phyloP scores from a whole-genome alignment of 2,797 vertebrate genomes.

The Orestias chungarensis region DNA sequence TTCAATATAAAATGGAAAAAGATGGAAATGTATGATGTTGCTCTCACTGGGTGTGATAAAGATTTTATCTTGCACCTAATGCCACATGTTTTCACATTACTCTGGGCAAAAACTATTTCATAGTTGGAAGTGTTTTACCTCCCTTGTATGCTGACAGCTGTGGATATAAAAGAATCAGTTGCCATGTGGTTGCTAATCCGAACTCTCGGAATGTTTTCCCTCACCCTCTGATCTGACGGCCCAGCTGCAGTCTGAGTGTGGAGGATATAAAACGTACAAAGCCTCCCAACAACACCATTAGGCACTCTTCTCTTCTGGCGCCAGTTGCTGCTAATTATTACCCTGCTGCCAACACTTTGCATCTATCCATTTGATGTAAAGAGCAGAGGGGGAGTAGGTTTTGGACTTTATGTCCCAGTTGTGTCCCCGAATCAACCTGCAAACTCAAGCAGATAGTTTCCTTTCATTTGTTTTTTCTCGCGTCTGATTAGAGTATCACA shows the following conservation, averaged over 20 bases:
- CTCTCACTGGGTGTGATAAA: neutral
- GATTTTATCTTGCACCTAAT: constrained; percentile 10
- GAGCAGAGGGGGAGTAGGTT: constrained; percentile 16
- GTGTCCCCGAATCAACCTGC: constrained; percentile 31
- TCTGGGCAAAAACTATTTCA: neutral
- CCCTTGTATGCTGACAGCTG: constrained; percentile 11
- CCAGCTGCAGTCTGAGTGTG: constrained; percentile 52
- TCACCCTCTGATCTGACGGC: constrained; percentile 34
- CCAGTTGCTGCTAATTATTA: constrained; percentile 53
- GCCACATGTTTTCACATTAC: neutral
- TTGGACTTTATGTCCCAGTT: constrained; percentile 34
- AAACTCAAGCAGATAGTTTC: constrained; percentile 18
- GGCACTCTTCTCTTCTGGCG: constrained; percentile 46
- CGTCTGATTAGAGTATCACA: constrained; percentile 55
- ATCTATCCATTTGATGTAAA: constrained; percentile 36
- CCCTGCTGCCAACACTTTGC: constrained; percentile 31
- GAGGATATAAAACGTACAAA: constrained; percentile 24
- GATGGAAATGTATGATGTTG: constrained; percentile 8
- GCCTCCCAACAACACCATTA: constrained; percentile 48
- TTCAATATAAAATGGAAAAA: constrained; percentile 16
- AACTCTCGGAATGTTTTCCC: constrained; percentile 31
- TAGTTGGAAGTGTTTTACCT: constrained; percentile 5
- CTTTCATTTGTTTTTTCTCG: constrained; percentile 10
- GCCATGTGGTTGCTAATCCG: constrained; percentile 47
- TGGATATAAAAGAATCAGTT: constrained; percentile 23